Conservation (phyloP, 35 echinoderm and acorn worm genomes). For the Lytechinus variegatus region DNA sequence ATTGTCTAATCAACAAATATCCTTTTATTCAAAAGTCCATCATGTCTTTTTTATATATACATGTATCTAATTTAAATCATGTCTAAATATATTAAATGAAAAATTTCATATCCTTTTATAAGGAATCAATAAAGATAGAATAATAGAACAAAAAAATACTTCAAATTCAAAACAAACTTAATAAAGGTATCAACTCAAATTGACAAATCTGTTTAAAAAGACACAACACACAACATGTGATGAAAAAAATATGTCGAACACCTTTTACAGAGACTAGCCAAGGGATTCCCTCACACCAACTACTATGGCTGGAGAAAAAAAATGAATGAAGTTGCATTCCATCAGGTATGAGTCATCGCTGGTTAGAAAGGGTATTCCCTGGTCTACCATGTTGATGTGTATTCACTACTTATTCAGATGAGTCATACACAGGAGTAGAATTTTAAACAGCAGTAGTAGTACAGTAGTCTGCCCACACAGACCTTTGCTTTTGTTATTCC, state of each 20-base stretch:
- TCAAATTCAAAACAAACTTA: not conserved
- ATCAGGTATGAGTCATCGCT: constrained; percentile 44
- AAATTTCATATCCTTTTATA: too few species aligned
- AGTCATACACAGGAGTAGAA: constrained; percentile 30
- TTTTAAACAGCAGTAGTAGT: not conserved
- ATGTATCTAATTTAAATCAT: too few species aligned
- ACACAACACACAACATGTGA: not conserved
- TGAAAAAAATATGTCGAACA: not conserved
- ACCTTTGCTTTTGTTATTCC: not conserved
- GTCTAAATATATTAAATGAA: too few species aligned
- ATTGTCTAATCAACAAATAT: too few species aligned
- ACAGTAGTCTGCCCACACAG: not conserved
- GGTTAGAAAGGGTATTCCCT: constrained; percentile 52
- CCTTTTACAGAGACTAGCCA: constrained; percentile 10
- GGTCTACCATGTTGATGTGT: constrained; percentile 26
- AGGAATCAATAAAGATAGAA: not conserved
- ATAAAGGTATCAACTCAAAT: not conserved
- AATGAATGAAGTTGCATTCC: constrained; percentile 46
- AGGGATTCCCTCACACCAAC: constrained; percentile 44
- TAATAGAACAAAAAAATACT: not conserved
- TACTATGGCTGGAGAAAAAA: constrained; percentile 36
- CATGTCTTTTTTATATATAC: too few species aligned
- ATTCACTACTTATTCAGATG: constrained; percentile 29
- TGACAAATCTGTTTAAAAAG: not conserved
- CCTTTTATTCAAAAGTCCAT: too few species aligned